Conservation (phyloP, 2,888 invertebrate species). For the Apeira syringaria region DNA sequence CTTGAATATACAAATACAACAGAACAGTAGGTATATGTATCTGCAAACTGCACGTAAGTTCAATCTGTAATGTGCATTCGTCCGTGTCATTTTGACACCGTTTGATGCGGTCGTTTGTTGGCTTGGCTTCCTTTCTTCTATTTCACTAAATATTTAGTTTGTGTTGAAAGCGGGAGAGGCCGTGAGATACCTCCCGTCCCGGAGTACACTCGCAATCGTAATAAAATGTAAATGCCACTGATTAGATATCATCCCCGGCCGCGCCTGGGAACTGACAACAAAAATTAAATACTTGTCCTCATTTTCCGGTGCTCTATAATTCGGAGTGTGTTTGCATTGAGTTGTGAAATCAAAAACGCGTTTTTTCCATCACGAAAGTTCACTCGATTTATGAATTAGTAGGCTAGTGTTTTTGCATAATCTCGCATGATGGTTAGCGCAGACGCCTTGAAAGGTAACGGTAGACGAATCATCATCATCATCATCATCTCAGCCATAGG, state of each 20-base stretch:
- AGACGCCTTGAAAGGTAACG: no score
- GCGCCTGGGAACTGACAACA: constrained; percentile 69
- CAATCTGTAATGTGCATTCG: background rate
- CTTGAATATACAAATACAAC: no score
- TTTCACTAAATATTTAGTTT: constrained; percentile 78
- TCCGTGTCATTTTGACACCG: constrained; percentile 11
- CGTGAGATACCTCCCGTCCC: constrained; percentile 47
- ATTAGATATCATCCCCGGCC: constrained; percentile 69
- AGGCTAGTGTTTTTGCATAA: no score
- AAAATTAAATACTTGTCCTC: constrained; percentile 50
- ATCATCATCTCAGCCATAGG: no score
- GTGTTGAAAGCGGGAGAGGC: constrained; percentile 55
- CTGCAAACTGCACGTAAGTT: constrained; percentile 8
- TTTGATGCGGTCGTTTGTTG: constrained; percentile 44
- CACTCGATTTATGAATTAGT: no score
- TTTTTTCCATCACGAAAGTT: no score
- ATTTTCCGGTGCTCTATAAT: constrained; percentile 44
- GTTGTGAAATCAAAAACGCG: constrained; percentile 16
- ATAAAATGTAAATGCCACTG: constrained; percentile 68
- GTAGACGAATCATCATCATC: no score
- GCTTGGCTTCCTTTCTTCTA: constrained; percentile 65
- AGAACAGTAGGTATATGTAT: constrained; percentile 4
- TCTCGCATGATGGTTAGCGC: no score
- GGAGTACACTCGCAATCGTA: constrained; percentile 62
- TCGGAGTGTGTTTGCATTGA: constrained; percentile 11